Evolutionary conservation across 2,113 vertebrate species (phyloP), one percentile per base, ranked within the genome.

Genomic region (Megaceryle maxima): DNA sequence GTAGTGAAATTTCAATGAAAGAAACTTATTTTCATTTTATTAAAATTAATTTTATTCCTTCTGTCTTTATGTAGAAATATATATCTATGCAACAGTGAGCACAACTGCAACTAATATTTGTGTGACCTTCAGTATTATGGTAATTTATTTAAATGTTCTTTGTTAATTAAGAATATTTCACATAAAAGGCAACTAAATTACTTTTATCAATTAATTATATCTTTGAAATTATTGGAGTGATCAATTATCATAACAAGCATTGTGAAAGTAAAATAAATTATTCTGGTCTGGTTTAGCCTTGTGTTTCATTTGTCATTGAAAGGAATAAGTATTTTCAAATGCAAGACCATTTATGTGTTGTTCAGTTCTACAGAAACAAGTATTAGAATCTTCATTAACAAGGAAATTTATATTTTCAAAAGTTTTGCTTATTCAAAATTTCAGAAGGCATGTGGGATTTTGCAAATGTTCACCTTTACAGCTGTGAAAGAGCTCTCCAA

Each of bases 91-190:
- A 82, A 92, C 63, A 96, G 66, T 39, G 14, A 89, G 39, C 73
- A 87, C 53, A 97, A 94, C 81, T 94, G 92, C 82, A 92, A 81
- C 73, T 96, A 97, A 97, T 97, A 96, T 96, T 97, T 92, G 43
- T 90, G 46, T 97, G 97, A 98, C 97, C 97, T 98, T 98, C 97
- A 97, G 88, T 96, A 95, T 96, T 97, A 98, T 98, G 97, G 79
- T 98, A 98, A 98, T 98, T 97, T 97, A 98, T 98, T 98, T 97
- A 98, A 98, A 98, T 98, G 60, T 96, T 94, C 63, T 97, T 97
- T 96, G 96, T 97, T 98, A 98, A 98, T 98, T 98, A 98, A 96
- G 92, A 96, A 94, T 96, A 97, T 97, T 98, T 97, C 94, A 96
- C 94, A 97, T 96, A 94, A 93, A 96, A 98, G 80, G 82, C 78